Base-by-base conservation (phyloP, 2,888 invertebrate species). In the Trachelus tabidus region DNA sequence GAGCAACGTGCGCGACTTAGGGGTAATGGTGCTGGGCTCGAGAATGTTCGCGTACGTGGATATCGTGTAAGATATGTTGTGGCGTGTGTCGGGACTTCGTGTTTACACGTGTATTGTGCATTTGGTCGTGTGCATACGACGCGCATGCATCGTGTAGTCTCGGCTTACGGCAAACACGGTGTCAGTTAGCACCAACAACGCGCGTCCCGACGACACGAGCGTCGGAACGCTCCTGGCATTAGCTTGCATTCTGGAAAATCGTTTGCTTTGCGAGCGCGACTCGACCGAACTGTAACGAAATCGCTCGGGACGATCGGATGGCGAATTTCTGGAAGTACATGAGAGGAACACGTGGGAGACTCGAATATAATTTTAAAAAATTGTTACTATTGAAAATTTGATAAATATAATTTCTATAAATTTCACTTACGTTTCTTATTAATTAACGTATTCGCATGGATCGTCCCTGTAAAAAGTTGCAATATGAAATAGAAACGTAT, bases 211-310 rank as follows among this genome's bases (percentile, higher is more conserved):
- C 56, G 56, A 83, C 84, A 84, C 85, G 81, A 82, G 80, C 83
- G 0, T 6, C 71, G 71, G 30, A 30, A 33, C 69, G 69, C 69
- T 40, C 40, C 56, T 78, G 83, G 84, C 86, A 82, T 85, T 84
- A 81, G 85, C 83, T 85, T 84, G 88, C 88, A 88, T 89, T 89
- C 89, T 84, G 86, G 84, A 86, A 89, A 89, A 86, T 86, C 83
- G 81, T 79, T 79, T 83, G 82, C 81, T 84, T 56, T 79, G 79
- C 79, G 79, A 75, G 34, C 74, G 68, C 34, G 75, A 56, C 34
- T 69, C 68, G 33, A 23, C 23, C 71, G 34, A 71, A 12, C 71
- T 34, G 71, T 31, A 30, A 34, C 30, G 71, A 11, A 34, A 34
- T 34, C 30, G 31, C 71, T 0, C 11, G 33, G 11, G 71, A n/a